A percentile compares a stretch with the other conserved stretches of the same genome.
These are phyloP conservation scores for Drosophila diplacantha DNA, from an alignment of 2,888 invertebrate genomes.

Conservation along the genomic window DNA sequence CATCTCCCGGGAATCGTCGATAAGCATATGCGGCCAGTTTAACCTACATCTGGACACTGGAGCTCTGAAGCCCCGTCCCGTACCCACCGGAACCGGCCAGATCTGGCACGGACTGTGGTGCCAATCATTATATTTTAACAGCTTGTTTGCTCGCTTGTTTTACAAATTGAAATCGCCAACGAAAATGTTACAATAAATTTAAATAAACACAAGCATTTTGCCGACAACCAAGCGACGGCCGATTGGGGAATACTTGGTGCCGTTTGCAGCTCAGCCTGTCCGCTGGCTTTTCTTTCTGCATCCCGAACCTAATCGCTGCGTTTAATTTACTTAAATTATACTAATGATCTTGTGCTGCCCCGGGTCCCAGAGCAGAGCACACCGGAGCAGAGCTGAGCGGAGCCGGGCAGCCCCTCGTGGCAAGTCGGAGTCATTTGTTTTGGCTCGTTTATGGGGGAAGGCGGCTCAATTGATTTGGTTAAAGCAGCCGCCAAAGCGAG, in stretches of 20 bases:
- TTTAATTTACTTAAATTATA: conserved; percentile 76
- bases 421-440: conserved; percentile 66
- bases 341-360: conserved; percentile 70
- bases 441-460: conserved; percentile 63
- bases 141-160: conserved; percentile 72
- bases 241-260: conserved; percentile 39
- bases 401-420: conserved; percentile 25
- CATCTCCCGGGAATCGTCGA: conserved; percentile 36
- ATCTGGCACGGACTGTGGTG: conserved; percentile 41
- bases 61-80: not conserved
- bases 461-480: conserved; percentile 72
- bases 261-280: conserved; percentile 33
- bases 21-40: conserved; percentile 66
- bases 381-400: not conserved
- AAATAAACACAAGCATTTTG: conserved; percentile 70
- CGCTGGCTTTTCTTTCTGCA: conserved; percentile 50
- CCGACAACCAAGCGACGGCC: conserved; percentile 37
- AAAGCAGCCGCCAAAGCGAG: conserved; percentile 69
- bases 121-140: conserved; percentile 73
- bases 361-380: conserved; percentile 33
- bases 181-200: conserved; percentile 72
- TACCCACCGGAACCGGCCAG: not conserved
- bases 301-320: conserved; percentile 73
- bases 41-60: conserved; percentile 51
- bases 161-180: conserved; percentile 71